Evolutionary conservation across 1,140 invertebrate species (phyloP).

Genomic region (Vanessa atalanta): DNA sequence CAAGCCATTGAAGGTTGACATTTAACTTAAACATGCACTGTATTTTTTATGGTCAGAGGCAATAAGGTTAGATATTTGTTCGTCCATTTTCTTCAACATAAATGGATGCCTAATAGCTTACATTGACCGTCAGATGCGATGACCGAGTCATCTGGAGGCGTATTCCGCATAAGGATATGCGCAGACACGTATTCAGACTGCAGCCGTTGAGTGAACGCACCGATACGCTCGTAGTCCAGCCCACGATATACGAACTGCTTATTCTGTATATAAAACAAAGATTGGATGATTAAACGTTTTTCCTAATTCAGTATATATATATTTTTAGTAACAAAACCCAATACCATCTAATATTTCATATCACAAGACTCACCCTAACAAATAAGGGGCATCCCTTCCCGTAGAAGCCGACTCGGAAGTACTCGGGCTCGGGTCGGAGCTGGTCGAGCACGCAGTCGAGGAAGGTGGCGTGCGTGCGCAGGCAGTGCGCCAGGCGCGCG

Average conservation of each 20-base stretch:
- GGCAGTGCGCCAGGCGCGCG: constrained; percentile 90
- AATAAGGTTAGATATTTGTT: not conserved
- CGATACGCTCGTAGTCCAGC: constrained; percentile 96
- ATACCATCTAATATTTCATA: not conserved
- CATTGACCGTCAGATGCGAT: constrained; percentile 92
- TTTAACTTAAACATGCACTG: too few relatives aligned
- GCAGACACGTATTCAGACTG: constrained; percentile 96
- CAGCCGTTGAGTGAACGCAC: constrained; percentile 95
- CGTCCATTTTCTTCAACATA: too few relatives aligned
- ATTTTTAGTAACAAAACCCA: not conserved
- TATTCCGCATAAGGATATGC: constrained; percentile 94
- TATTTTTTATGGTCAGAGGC: too few relatives aligned
- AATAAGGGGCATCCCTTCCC: constrained; percentile 96
- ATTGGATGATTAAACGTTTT: not conserved
- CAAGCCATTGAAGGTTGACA: too few relatives aligned
- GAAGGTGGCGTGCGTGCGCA: constrained; percentile 93
- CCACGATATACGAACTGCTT: constrained; percentile 98
- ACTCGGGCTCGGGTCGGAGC: constrained; percentile 94
- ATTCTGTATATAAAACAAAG: constrained; percentile 84
- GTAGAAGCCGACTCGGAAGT: constrained; percentile 98
- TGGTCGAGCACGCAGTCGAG: constrained; percentile 95
- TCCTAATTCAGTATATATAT: not conserved
- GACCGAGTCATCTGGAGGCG: constrained; percentile 92
- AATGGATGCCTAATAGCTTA: constrained; percentile 69
- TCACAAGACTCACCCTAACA: constrained; percentile 87